These are phyloP conservation scores for Myiozetetes cayanensis DNA, from an alignment of 2,113 vertebrate genomes.

Conservation along the genomic window DNA sequence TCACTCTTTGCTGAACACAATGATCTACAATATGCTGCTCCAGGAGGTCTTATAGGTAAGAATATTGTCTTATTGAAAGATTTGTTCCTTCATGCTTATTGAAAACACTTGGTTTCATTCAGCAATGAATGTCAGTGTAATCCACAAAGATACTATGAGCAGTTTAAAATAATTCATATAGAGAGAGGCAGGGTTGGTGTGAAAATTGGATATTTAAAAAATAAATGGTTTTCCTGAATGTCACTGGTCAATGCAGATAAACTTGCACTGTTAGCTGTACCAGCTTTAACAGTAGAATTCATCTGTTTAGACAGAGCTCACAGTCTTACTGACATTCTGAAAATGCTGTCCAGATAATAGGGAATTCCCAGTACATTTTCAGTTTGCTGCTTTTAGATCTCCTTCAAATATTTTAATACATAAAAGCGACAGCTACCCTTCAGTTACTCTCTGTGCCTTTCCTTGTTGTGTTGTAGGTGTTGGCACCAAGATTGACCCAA, in stretches of 20 bases:
- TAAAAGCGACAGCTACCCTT: not conserved
- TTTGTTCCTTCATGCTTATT: not conserved
- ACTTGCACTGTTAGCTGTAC: not conserved
- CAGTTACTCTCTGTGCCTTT: not conserved
- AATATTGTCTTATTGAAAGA: not conserved
- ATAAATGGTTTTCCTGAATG: not conserved
- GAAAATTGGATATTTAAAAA: not conserved
- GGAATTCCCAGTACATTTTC: not conserved
- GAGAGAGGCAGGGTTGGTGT: not conserved
- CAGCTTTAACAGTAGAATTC: not conserved
- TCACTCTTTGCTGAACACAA: constrained; percentile 98
- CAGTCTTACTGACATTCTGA: not conserved
- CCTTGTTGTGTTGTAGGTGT: constrained; percentile 79
- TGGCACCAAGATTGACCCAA: constrained; percentile 98
- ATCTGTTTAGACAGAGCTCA: not conserved
- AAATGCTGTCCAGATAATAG: not conserved
- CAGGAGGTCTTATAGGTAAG: constrained; percentile 95
- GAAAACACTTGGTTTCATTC: not conserved
- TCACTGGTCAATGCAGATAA: not conserved
- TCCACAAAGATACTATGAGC: not conserved
- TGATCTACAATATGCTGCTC: constrained; percentile 95
- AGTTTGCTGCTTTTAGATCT: not conserved
- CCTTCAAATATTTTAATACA: not conserved
- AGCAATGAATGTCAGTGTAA: not conserved
- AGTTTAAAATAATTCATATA: not conserved